A percentile compares a stretch with the other conserved stretches of the same genome.
Evolutionary conservation across 30 jellyfish, hydroid and myxozoan genomes (phyloP).

Genomic region (Chironex yamaguchii): DNA sequence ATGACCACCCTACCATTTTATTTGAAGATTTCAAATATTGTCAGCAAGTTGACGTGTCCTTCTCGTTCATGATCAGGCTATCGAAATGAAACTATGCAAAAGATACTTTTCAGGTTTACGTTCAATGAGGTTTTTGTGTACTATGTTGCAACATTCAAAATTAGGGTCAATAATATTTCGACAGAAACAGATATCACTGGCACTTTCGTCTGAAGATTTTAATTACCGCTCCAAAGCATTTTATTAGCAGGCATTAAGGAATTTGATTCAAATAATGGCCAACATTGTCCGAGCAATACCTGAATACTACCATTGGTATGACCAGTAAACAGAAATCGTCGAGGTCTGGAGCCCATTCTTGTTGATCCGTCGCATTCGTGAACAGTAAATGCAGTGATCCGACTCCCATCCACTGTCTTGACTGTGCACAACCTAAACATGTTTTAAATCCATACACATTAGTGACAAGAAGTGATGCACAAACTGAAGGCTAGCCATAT

Average conservation of each 20-base stretch:
- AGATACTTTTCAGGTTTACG: too few relatives aligned
- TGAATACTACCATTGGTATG: constrained; percentile 96
- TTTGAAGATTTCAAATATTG: too few relatives aligned
- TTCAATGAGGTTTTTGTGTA: too few relatives aligned
- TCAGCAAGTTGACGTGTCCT: too few relatives aligned
- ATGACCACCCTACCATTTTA: too few relatives aligned
- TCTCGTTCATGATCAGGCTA: too few relatives aligned
- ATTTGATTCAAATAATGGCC: not conserved
- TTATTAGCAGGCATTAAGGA: not conserved
- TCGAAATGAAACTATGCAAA: too few relatives aligned
- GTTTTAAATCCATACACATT: too few relatives aligned
- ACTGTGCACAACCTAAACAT: constrained; percentile 93
- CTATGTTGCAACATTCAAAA: too few relatives aligned
- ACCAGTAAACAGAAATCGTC: constrained; percentile 97
- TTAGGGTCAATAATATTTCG: too few relatives aligned
- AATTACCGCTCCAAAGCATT: not conserved
- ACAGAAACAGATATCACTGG: not conserved
- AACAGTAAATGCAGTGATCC: constrained; percentile 88
- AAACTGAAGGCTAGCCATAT: too few relatives aligned
- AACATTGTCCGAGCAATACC: constrained; percentile 39
- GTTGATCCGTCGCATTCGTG: constrained; percentile 99
- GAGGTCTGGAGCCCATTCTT: constrained; percentile 98
- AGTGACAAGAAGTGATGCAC: too few relatives aligned
- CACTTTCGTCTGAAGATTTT: not conserved
- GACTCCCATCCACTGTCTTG: constrained; percentile 94